Conservation (phyloP, 2,797 vertebrate species). For the Setipinna tenuifilis region DNA sequence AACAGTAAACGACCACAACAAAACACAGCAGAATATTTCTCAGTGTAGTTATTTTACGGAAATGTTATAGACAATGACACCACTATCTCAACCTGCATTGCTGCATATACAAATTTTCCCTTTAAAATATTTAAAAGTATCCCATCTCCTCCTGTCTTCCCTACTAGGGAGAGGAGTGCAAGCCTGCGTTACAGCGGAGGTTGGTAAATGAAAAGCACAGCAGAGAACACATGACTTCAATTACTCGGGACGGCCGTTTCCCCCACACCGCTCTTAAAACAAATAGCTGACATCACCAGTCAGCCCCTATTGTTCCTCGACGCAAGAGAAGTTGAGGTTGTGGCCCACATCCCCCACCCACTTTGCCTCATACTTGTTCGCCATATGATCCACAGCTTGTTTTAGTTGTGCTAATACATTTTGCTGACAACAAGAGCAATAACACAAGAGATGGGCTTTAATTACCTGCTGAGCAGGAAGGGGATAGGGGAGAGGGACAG, state of each 20-base stretch:
- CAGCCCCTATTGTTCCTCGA: constrained; percentile 7
- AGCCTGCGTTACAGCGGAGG: constrained; percentile 9
- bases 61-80: neutral
- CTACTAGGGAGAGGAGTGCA: neutral
- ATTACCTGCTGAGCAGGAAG: neutral
- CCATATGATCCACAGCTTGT: constrained; percentile 22
- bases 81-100: neutral
- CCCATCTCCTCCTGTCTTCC: neutral
- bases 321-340: constrained; percentile 3
- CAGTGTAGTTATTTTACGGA: neutral
- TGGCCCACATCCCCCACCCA: neutral
- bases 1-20: neutral
- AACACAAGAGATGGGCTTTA: neutral
- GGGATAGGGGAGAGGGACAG: neutral
- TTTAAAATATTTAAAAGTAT: neutral
- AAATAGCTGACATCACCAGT: constrained; percentile 27
- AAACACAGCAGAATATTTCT: neutral
- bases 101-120: neutral
- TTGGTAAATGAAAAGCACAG: constrained; percentile 19
- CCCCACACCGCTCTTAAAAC: constrained; percentile 14
- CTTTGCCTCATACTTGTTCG: neutral
- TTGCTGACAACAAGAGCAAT: neutral
- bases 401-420: neutral
- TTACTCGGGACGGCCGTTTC: neutral
- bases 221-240: constrained; percentile 18